A percentile compares a stretch with the other conserved stretches of the same genome.
phyloP scores from a whole-genome alignment of 2,797 vertebrate genomes.

The Dicrostonyx torquatus region DNA sequence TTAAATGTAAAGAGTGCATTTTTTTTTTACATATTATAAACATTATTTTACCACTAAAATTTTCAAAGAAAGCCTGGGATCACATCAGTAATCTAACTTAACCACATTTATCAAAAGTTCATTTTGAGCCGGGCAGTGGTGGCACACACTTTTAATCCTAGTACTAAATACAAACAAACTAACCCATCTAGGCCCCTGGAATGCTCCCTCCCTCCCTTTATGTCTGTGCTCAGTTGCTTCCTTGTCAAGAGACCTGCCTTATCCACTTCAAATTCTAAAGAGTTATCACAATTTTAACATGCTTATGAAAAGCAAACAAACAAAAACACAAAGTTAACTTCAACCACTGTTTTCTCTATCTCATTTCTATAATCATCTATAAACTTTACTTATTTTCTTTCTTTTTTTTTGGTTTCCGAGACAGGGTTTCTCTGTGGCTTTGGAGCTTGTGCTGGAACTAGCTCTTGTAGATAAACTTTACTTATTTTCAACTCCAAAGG shows the following conservation, averaged over 20 bases:
- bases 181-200: neutral
- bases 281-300: neutral
- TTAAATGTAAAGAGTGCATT: neutral
- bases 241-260: neutral
- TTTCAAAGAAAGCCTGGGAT: neutral
- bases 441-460: too few species aligned
- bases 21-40: constrained; percentile 28
- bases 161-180: neutral
- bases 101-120: neutral
- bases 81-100: neutral
- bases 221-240: neutral
- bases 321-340: neutral
- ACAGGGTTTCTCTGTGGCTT: too few species aligned
- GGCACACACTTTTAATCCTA: neutral
- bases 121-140: neutral
- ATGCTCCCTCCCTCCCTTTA: neutral
- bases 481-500: neutral
- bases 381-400: neutral
- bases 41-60: neutral
- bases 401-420: too few species aligned
- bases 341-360: neutral
- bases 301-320: neutral
- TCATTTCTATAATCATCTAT: constrained; percentile 5
- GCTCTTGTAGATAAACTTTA: neutral
- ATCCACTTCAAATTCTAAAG: neutral